Base-by-base conservation (phyloP, 2,113 vertebrate genomes). In the Saiga tatarica region DNA sequence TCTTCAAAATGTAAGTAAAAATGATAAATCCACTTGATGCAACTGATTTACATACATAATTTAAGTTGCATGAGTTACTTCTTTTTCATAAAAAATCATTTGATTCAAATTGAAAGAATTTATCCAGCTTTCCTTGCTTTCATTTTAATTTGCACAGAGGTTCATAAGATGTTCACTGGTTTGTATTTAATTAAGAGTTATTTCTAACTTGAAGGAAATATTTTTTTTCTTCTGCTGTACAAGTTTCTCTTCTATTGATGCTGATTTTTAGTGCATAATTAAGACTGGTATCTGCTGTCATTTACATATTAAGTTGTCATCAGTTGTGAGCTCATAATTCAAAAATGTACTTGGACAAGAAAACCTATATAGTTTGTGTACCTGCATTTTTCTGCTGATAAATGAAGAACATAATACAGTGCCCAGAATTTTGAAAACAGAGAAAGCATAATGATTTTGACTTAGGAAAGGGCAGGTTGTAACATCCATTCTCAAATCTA, bases 61-160 rank as follows among this genome's bases (percentile, higher is more conserved):
- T 71, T 88, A 91, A 92, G 62, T 82, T 89, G 52, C 30, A 50
- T 26, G 14, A 42, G 28, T 79, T 64, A 25, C 25, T 96, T 94
- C 17, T 92, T 94, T 92, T 96, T 91, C 93, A 81, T 64, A 42
- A 87, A 60, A 93, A 79, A 42, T 42, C 71, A 7, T 55, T 30
- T 13, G 57, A 86, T 91, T 97, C 84, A 92, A 26, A 98, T 98
- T 97, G 93, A 97, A 95, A 19, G 82, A 84, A 95, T 91, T 91
- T 98, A 89, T 97, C 95, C 92, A 88, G 96, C 97, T 91, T 98
- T 97, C 91, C 42, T 87, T 96, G 17, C 74, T 93, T 98, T 97
- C 91, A 71, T 95, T 96, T 91, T 92, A 91, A 96, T 95, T 87
- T 36, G 23, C 23, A n/a, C 30, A 42, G 45, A 94, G 71, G 62